Evolutionary conservation across 2,113 vertebrate species (phyloP), one percentile per base, ranked within the genome.

Genomic region (Cyrtonyx montezumae): DNA sequence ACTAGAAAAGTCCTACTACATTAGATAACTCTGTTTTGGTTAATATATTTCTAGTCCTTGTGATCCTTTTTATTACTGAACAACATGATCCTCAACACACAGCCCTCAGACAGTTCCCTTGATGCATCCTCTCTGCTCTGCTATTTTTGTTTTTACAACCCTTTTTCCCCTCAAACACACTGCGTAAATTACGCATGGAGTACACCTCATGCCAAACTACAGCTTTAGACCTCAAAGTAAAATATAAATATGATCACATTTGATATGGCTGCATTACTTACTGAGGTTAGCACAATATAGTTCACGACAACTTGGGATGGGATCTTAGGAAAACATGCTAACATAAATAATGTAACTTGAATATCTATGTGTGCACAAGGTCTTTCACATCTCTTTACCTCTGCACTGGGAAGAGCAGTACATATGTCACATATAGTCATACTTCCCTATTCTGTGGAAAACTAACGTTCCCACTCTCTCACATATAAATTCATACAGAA

Each of bases 1-100:
- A 56, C 76, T 88, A 61, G 65, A 84, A 89, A 59, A 14, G 42
- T 68, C 11, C 67, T 65, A 81, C 77, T 34, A 71, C 45, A 62
- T 88, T 65, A 91, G 69, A 91, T 69, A 91, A 92, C 73, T 91
- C 34, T 87, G 34, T 61, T 91, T 93, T 87, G 63, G 18, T 96
- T 91, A 93, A 91, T 95, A 20, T 67, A 84, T 82, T 58, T 96
- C 85, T 77, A 80, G 69, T 76, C 70, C 88, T 79, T 9, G 8
- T 80, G 53, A 84, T 21, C 65, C 37, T 94, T 86, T 79, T 69
- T 10, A 43, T 56, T 42, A n/a, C 51, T 80, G 43, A 79, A 87
- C 45, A 84, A 55, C 25, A 51, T 13, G 8, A 43, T 49, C n/a
- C 87, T 84, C 84, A 46, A 30, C 90, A 62, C 43, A 87, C 56